phyloP scores from a whole-genome alignment of 2,113 vertebrate species.

The Stomatorhinus ivindoensis region DNA sequence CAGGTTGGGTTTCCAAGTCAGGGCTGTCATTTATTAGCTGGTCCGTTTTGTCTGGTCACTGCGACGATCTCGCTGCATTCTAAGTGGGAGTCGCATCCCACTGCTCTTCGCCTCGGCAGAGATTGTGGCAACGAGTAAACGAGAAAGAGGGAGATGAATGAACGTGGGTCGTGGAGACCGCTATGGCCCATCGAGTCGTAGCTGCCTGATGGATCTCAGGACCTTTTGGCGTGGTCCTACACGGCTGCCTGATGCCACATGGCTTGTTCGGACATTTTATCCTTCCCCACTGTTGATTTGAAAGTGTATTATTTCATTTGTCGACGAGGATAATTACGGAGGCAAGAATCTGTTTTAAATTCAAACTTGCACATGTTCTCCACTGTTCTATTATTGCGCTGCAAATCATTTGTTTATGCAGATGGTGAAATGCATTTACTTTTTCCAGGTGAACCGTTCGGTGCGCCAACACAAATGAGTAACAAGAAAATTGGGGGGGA shows the following conservation, averaged over 20 bases:
- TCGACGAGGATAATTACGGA: conserved; percentile 9
- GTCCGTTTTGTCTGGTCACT: neutral
- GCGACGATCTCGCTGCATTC: conserved; percentile 28
- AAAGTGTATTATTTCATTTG: conserved; percentile 34
- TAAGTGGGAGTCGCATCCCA: neutral
- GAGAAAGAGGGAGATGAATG: conserved; percentile 34
- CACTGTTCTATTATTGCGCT: neutral
- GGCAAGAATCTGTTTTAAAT: conserved; percentile 5
- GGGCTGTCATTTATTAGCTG: conserved; percentile 17
- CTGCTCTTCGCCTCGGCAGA: conserved; percentile 18
- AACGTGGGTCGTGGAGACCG: conserved; percentile 53
- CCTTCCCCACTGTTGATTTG: conserved; percentile 32
- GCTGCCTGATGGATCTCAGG: conserved; percentile 56
- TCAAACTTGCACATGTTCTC: neutral
- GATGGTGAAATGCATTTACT: conserved; percentile 16
- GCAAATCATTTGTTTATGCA: conserved; percentile 7
- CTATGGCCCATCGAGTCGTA: conserved; percentile 51
- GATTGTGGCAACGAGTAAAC: neutral
- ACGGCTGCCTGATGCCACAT: conserved; percentile 27
- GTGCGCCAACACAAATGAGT: conserved; percentile 13
- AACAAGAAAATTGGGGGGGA: conserved; percentile 1
- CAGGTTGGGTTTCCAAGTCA: neutral
- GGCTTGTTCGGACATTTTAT: conserved; percentile 19
- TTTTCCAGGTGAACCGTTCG: neutral
- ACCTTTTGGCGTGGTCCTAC: conserved; percentile 28